Evolutionary conservation across 2,113 vertebrate genomes (phyloP), one percentile per base, ranked within the genome.

Genomic region (Oreotragus oreotragus): DNA sequence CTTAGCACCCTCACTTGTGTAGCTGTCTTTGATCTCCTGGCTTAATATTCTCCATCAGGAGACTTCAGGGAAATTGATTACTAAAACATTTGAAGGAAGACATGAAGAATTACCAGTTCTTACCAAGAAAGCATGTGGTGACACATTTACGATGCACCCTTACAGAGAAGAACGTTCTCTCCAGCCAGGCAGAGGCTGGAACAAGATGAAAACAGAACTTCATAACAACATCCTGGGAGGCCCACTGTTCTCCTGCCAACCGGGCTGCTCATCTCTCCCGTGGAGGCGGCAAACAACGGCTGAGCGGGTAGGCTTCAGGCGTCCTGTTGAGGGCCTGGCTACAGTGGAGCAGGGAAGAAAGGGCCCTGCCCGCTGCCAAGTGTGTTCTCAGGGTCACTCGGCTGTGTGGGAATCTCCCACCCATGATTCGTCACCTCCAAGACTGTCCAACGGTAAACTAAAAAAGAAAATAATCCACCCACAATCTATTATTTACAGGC

Each of bases 131-230:
- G 47, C 49, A 28, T 43, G 28, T 76, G 53, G 39, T 43, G 77
- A 95, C 25, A 57, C 36, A 45, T 79, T 81, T 51, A 57, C 3
- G n/a, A 55, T 16, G 9, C 47, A 27, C 10, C 21, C 53, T 83
- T 53, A 49, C 27, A 27, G 47, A 95, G 62, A 79, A 96, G 62
- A 87, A 89, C n/a, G 17, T 87, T 58, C 47, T 11, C 1, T 53
- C 51, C 57, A 93, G 77, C 73, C 73, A 95, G 36, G 23, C n/a
- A 66, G 51, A 84, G 45, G 53, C 7, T 92, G 79, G 87, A 94
- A 94, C 36, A 60, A 47, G 60, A 97, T 95, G 55, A 95, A 92
- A 95, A 94, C 45, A 30, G 2, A 66, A 57, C 47, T 16, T 94
- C 51, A 57, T 47, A 83, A 84, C 51, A 80, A 66, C 27, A 64